Base-by-base conservation (phyloP, 2,113 vertebrate species). In the Cyprinus carpio region DNA sequence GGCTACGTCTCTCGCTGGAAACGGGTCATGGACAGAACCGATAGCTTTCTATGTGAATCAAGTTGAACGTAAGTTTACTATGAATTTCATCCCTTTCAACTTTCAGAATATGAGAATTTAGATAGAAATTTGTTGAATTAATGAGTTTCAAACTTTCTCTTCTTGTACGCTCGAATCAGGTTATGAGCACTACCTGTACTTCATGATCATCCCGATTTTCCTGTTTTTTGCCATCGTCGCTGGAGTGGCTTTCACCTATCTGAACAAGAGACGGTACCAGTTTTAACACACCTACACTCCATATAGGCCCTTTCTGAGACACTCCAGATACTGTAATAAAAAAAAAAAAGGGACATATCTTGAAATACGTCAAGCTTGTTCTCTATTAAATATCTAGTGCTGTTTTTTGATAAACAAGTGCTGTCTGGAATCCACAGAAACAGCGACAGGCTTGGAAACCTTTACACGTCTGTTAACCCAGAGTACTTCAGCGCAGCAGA, bases 401-500 rank as follows among this genome's bases (percentile, higher is more conserved):
- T 8, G 8, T 7, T 40, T 40, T 40, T 8, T 40, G 40, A 40
- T 40, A 2, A 51, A 51, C 2, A 51, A 46, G 12, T 27, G 34
- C 20, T 79, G 3, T 60, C 49, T 84, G 72, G 86, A 75, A 83
- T 89, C 51, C 74, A 58, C 94, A 98, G 97, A 89, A 97, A 95
- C 90, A 98, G 90, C 37, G 97, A 96, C 91, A 94, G 98, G 49
- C 94, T 99, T 83, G 98, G 98, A 49, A 99, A 99, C 0, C 92
- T 99, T 31, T 99, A 99, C 0, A 97, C 98, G 0, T 99, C 98
- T 0, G 98, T 99, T 92, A 99, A 99, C 91, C 98, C 98, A 0
- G 98, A 99, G 87, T 99, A 99, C 92, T 98, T 99, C 94, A 99
- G 98, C 2, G 98, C 98, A 2, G 97, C 98, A 0, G 98, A 99